A percentile compares a stretch with the other conserved stretches of the same genome.
Conservation (phyloP, 2,797 vertebrate genomes). For the Dermochelys coriacea region DNA sequence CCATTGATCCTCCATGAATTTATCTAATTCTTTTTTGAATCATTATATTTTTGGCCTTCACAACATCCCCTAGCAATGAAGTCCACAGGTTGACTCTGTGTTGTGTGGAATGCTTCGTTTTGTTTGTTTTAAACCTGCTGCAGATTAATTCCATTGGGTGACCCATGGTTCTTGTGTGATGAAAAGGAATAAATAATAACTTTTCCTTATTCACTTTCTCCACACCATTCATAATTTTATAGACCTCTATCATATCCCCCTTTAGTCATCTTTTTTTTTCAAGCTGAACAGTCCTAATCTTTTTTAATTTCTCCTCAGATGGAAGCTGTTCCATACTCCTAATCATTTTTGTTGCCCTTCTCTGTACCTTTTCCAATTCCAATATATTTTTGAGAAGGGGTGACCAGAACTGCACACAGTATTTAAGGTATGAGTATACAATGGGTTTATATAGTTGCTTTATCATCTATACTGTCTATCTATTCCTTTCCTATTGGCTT, state of each 20-base stretch:
- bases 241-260: neutral
- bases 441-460: neutral
- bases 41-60: neutral
- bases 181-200: neutral
- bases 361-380: neutral
- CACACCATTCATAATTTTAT: neutral
- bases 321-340: neutral
- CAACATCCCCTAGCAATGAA: neutral
- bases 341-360: neutral
- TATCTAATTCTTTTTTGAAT: too few species aligned
- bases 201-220: neutral
- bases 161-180: neutral
- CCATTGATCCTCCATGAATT: too few species aligned
- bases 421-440: neutral
- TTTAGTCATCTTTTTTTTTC: neutral
- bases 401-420: neutral
- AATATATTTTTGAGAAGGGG: neutral
- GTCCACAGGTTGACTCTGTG: neutral
- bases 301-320: neutral
- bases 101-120: neutral
- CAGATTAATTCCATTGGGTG: neutral
- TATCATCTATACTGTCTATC: neutral
- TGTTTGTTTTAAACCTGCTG: neutral
- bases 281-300: neutral
- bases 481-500: neutral